Percentiles rank a stretch among this genome's conserved stretches.
Evolutionary conservation across 2,113 vertebrate genomes (phyloP).

Genomic region (Calypte anna): DNA sequence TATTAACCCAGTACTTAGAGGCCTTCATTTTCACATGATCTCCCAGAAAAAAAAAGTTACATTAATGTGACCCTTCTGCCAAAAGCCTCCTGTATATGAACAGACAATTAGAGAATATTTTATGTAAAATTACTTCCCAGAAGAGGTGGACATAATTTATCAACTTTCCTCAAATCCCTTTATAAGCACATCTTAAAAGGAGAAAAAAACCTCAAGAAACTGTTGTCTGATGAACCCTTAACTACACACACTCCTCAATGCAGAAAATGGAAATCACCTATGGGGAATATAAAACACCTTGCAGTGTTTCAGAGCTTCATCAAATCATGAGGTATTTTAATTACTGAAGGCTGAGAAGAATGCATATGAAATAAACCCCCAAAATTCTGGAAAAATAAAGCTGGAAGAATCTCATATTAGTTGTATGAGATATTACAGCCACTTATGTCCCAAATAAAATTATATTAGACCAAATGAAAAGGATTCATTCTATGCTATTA

Average conservation of each 20-base stretch:
- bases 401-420: not conserved
- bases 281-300: not conserved
- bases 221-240: constrained; percentile 75
- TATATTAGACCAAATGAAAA: not conserved
- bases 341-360: not conserved
- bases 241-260: constrained; percentile 63
- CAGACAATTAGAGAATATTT: constrained; percentile 81
- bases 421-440: not conserved
- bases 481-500: not conserved
- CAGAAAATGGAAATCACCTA: constrained; percentile 63
- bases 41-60: not conserved
- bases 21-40: constrained; percentile 17
- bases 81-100: constrained; percentile 76
- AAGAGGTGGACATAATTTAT: constrained; percentile 63
- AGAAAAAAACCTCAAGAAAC: constrained; percentile 63
- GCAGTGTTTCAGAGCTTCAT: constrained; percentile 43
- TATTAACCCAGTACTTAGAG: constrained; percentile 30
- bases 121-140: constrained; percentile 64
- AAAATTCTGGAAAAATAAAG: not conserved
- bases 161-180: constrained; percentile 70
- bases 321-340: constrained; percentile 20
- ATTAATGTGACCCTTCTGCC: constrained; percentile 69
- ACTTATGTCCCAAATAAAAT: not conserved
- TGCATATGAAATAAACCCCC: not conserved
- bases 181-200: constrained; percentile 68